phyloP scores from a whole-genome alignment of 2,888 invertebrate species.

The Plemyria rubiginata region DNA sequence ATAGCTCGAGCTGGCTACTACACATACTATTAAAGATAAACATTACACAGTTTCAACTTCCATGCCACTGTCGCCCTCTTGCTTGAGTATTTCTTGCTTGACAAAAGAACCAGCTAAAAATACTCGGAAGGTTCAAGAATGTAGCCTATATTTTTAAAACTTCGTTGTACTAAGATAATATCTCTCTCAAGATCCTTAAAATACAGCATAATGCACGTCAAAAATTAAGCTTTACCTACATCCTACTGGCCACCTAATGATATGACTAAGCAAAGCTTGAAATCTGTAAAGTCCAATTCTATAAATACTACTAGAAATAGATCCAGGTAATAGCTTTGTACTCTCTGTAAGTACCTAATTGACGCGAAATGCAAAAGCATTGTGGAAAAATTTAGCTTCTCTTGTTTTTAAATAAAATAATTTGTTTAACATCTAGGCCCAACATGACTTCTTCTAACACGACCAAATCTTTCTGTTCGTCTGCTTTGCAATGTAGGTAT shows the following conservation, averaged over 20 bases:
- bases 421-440: constrained; percentile 4
- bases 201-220: neutral
- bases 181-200: neutral
- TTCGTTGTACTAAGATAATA: neutral
- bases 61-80: neutral
- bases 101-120: neutral
- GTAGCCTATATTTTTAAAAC: neutral
- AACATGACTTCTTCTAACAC: constrained; percentile 20
- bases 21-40: no score
- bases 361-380: constrained; percentile 6
- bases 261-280: neutral
- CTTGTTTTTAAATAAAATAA: neutral
- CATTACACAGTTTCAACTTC: neutral
- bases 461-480: constrained; percentile 15
- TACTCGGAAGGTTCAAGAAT: neutral
- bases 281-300: neutral
- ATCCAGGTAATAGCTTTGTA: neutral
- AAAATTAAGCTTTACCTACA: neutral
- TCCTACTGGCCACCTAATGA: neutral
- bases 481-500: constrained; percentile 7
- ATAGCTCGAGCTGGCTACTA: no score
- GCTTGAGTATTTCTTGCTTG: neutral
- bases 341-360: neutral
- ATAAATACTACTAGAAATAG: neutral
- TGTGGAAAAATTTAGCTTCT: neutral